phyloP scores from a whole-genome alignment of 1,140 invertebrate species.

The Lamellibrachia luymesi region DNA sequence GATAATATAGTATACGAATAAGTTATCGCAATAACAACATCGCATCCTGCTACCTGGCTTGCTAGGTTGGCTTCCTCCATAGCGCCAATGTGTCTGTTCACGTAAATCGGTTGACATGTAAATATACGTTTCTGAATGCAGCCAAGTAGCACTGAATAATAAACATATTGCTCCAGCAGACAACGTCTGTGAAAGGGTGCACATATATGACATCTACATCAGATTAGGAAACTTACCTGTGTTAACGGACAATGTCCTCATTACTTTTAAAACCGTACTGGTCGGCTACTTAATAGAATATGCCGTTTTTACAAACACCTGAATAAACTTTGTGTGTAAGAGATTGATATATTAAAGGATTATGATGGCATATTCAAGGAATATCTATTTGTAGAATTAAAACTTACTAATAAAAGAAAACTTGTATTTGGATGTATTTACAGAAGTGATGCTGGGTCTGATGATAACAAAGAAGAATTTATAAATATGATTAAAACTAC shows the following conservation, averaged over 20 bases:
- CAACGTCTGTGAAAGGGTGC: background rate
- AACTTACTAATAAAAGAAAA: too few relatives aligned
- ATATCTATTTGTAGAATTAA: too few relatives aligned
- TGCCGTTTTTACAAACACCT: too few relatives aligned
- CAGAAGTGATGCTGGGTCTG: too few relatives aligned
- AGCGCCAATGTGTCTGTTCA: background rate
- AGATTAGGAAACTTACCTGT: background rate
- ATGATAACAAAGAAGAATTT: too few relatives aligned
- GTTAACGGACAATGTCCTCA: background rate
- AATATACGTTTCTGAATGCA: background rate
- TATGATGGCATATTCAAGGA: too few relatives aligned
- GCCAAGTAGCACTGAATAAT: background rate
- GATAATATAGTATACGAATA: background rate
- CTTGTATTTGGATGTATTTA: too few relatives aligned
- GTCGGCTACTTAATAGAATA: too few relatives aligned
- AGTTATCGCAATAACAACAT: background rate
- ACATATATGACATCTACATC: background rate
- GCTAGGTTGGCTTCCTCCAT: background rate
- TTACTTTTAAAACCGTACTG: too few relatives aligned
- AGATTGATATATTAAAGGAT: too few relatives aligned
- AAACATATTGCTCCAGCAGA: background rate
- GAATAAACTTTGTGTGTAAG: too few relatives aligned
- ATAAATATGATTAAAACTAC: too few relatives aligned
- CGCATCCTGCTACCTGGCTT: background rate
- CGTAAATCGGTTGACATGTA: background rate